phyloP scores from a whole-genome alignment of 2,888 invertebrate genomes.

The Hylaea fasciaria region DNA sequence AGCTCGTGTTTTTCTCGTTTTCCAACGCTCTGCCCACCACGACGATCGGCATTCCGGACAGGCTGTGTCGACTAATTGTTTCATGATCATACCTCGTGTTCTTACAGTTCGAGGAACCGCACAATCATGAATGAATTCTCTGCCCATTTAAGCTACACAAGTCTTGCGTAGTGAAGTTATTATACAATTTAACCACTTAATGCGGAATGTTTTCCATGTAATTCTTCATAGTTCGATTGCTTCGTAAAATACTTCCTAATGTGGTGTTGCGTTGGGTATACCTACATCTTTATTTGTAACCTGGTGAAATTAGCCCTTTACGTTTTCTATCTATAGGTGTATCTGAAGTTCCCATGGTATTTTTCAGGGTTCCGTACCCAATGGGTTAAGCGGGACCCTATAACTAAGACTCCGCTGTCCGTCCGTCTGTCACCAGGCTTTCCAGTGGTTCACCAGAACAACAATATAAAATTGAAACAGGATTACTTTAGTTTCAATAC shows the following conservation, averaged over 20 bases:
- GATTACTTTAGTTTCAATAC: too few relatives aligned
- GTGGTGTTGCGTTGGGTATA: conserved; percentile 21
- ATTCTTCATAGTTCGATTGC: conserved; percentile 24
- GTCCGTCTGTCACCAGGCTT: too few relatives aligned
- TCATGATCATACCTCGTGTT: conserved; percentile 32
- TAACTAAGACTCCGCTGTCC: too few relatives aligned
- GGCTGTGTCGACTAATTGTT: conserved; percentile 3
- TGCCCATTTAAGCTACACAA: conserved; percentile 58
- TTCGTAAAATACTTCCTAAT: conserved; percentile 16
- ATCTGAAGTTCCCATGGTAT: too few relatives aligned
- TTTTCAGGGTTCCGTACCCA: too few relatives aligned
- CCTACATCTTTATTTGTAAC: conserved; percentile 26
- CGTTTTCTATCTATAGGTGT: too few relatives aligned
- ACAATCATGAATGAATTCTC: conserved; percentile 67
- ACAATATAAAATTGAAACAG: too few relatives aligned
- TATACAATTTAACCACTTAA: conserved; percentile 61
- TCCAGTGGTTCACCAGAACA: too few relatives aligned
- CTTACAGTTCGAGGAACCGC: conserved; percentile 52
- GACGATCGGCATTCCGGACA: not conserved
- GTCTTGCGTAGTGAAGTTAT: conserved; percentile 73
- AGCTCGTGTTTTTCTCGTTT: not conserved
- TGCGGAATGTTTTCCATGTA: conserved; percentile 28
- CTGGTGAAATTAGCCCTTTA: conserved; percentile 10
- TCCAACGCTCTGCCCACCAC: not conserved
- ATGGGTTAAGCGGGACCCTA: too few relatives aligned